A percentile compares a stretch with the other conserved stretches of the same genome.
phyloP scores from a whole-genome alignment of 1,140 invertebrate species.

The Sitodiplosis mosellana region DNA sequence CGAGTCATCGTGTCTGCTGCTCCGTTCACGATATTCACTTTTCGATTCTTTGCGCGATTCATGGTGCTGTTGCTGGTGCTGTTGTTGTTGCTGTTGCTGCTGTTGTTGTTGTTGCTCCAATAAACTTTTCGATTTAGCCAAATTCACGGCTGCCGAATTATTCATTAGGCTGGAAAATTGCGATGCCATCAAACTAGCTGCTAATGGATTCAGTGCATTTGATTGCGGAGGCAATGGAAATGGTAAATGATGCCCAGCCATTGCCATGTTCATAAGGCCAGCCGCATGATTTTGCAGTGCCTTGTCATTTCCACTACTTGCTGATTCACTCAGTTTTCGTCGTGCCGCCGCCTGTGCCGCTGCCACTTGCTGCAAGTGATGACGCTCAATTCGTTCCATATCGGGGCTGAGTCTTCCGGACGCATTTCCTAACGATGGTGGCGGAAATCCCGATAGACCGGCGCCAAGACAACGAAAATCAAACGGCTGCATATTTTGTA shows the following conservation, averaged over 20 bases:
- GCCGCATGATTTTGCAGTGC: constrained; percentile 27
- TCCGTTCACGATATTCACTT: no score
- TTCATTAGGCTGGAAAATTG: constrained; percentile 15
- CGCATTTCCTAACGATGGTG: constrained; percentile 12
- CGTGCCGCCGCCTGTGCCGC: constrained; percentile 17
- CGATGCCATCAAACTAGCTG: constrained; percentile 26
- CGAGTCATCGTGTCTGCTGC: background rate
- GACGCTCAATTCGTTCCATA: constrained; percentile 12
- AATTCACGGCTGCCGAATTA: background rate
- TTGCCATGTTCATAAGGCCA: constrained; percentile 37
- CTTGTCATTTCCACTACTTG: constrained; percentile 24
- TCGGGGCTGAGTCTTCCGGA: constrained; percentile 21
- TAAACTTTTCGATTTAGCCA: background rate
- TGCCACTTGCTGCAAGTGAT: constrained; percentile 14
- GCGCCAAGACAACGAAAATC: constrained; percentile 66
- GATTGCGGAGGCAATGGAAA: constrained; percentile 37
- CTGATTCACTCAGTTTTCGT: constrained; percentile 27
- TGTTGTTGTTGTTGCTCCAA: background rate
- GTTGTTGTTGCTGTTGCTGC: background rate
- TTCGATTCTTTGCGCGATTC: background rate
- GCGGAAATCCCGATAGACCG: constrained; percentile 23
- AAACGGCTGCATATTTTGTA: constrained; percentile 90
- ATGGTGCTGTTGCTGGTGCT: background rate
- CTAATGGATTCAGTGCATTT: constrained; percentile 31
- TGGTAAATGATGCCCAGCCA: constrained; percentile 36